Evolutionary conservation across 2,888 invertebrate species (phyloP).

Genomic region (Nemoura dubitans): DNA sequence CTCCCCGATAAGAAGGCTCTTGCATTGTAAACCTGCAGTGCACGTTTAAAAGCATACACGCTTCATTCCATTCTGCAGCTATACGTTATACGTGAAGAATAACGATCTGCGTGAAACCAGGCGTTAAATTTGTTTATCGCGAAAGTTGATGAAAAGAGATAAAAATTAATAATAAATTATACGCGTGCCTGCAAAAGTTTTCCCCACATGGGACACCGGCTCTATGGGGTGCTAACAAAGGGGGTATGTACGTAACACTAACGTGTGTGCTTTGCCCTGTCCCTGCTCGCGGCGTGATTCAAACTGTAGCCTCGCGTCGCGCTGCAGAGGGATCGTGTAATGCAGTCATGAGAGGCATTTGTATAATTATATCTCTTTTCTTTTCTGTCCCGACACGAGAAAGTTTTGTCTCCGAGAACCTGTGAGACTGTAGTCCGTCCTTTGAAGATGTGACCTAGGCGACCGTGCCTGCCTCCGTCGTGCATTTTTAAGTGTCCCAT

Average conservation of each 20-base stretch:
- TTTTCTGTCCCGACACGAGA: neutral
- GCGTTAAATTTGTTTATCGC: slow-evolving; percentile 34
- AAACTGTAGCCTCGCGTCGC: neutral
- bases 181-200: neutral
- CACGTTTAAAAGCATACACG: neutral
- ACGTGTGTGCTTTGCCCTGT: neutral
- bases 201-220: slow-evolving; percentile 26
- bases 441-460: neutral
- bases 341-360: neutral
- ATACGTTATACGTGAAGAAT: no score
- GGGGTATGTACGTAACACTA: no score
- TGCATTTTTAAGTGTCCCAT: neutral
- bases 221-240: neutral
- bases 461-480: neutral
- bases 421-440: neutral
- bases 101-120: neutral
- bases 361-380: slow-evolving; percentile 9
- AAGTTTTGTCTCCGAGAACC: neutral
- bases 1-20: neutral
- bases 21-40: neutral
- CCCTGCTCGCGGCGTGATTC: neutral
- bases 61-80: neutral
- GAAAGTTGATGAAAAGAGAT: slow-evolving; percentile 34
- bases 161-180: slow-evolving; percentile 37
- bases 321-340: neutral